phyloP scores from a whole-genome alignment of 2,797 vertebrate genomes.

The Nannoperca australis region DNA sequence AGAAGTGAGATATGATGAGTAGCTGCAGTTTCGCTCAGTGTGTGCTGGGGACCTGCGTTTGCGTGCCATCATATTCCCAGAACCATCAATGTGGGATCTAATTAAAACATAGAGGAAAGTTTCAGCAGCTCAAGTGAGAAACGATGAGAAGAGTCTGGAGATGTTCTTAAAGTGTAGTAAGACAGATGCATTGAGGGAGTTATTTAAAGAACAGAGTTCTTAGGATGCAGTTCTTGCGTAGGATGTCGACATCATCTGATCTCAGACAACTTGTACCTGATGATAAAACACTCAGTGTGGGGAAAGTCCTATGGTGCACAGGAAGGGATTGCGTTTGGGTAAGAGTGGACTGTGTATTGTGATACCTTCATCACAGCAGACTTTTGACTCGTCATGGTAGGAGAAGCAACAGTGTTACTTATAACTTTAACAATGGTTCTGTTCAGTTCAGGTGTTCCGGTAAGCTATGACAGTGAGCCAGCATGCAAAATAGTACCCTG shows the following conservation, averaged over 20 bases:
- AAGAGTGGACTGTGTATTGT: neutral
- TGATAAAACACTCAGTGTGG: neutral
- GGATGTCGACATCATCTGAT: slow-evolving; percentile 2
- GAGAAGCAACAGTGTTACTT: no score
- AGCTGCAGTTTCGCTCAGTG: slow-evolving; percentile 16
- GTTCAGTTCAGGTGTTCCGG: no score
- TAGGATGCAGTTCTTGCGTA: neutral
- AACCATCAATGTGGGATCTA: slow-evolving; percentile 59
- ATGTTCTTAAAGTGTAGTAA: slow-evolving; percentile 34
- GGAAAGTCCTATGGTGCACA: neutral
- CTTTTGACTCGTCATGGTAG: no score
- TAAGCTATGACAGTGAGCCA: no score
- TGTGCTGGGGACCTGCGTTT: slow-evolving; percentile 33
- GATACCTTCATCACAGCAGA: no score
- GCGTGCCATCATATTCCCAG: slow-evolving; percentile 41
- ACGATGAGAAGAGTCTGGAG: slow-evolving; percentile 38
- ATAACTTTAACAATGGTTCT: no score
- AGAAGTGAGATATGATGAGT: slow-evolving; percentile 50
- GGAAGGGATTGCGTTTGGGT: neutral
- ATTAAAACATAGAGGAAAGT: slow-evolving; percentile 66
- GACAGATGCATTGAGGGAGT: slow-evolving; percentile 26
- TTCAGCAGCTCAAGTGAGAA: slow-evolving; percentile 30
- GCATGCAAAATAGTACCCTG: no score
- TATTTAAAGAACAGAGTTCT: slow-evolving; percentile 29
- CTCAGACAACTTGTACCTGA: neutral